Percentiles rank a stretch among this genome's conserved stretches.
Conservation (phyloP, 2,888 invertebrate species). For the Drosophila maculinotata region DNA sequence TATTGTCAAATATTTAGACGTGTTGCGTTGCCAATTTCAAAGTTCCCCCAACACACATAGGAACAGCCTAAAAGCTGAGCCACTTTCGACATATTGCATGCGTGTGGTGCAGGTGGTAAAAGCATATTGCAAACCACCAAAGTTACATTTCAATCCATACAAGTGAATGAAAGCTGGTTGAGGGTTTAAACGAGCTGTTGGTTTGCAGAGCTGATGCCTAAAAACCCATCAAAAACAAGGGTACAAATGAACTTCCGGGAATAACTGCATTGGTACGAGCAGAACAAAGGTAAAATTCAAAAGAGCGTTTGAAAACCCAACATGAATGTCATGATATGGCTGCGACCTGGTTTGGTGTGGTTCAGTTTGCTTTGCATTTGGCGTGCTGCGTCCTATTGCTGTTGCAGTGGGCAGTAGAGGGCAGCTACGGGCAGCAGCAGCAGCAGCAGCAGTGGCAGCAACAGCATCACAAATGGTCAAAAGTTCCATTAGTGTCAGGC, state of each 20-base stretch:
- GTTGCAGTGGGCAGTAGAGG: constrained; percentile 7
- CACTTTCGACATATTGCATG: background rate
- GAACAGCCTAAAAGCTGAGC: background rate
- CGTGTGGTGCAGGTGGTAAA: background rate
- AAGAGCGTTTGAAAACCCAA: background rate
- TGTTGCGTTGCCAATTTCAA: background rate
- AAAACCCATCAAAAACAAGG: constrained; percentile 24
- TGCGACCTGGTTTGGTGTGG: constrained; percentile 20
- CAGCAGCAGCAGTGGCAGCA: constrained; percentile 32
- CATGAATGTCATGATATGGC: constrained; percentile 19
- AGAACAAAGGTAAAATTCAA: constrained; percentile 17
- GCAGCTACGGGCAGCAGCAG: constrained; percentile 7
- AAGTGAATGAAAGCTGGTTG: constrained; percentile 33
- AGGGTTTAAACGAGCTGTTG: constrained; percentile 31
- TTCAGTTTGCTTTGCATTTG: constrained; percentile 9
- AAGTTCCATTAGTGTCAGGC: constrained; percentile 73
- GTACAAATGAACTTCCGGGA: constrained; percentile 30
- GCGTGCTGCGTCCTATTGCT: constrained; percentile 5
- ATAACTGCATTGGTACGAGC: constrained; percentile 20
- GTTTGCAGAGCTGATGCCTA: constrained; percentile 20
- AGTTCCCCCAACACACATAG: background rate
- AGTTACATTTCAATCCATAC: background rate
- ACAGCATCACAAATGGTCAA: constrained; percentile 57
- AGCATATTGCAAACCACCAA: background rate
- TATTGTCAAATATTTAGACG: background rate